phyloP scores from a whole-genome alignment of 2,888 invertebrate genomes.

The Malacosoma neustria region DNA sequence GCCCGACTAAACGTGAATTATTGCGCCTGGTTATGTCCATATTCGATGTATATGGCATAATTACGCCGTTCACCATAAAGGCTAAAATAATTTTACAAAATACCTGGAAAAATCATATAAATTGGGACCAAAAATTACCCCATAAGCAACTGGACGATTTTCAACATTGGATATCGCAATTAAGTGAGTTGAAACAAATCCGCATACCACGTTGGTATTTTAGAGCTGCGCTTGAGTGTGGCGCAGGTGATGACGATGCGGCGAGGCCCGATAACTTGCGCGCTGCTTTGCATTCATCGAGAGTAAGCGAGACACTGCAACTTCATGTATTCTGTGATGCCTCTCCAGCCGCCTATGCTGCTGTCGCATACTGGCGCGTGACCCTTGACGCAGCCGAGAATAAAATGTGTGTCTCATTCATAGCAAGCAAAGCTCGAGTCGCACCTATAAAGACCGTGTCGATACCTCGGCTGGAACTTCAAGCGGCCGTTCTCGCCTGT shows the following conservation, averaged over 20 bases:
- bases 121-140: slow-evolving; percentile 4
- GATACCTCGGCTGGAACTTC: slow-evolving; percentile 11
- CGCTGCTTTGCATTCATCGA: too few relatives aligned
- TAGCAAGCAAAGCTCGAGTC: slow-evolving; percentile 6
- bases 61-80: slow-evolving; percentile 14
- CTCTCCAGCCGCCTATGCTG: slow-evolving; percentile 5
- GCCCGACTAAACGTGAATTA: slow-evolving; percentile 12
- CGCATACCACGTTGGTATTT: slow-evolving; percentile 6
- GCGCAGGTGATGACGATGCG: too few relatives aligned
- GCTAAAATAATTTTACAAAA: slow-evolving; percentile 15
- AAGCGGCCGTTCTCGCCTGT: slow-evolving; percentile 9
- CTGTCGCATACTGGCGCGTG: slow-evolving; percentile 9
- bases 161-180: slow-evolving; percentile 1
- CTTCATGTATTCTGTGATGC: slow-evolving; percentile 2
- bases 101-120: slow-evolving; percentile 6
- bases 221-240: too few relatives aligned
- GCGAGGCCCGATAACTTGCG: too few relatives aligned
- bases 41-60: slow-evolving; percentile 12
- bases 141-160: slow-evolving; percentile 1
- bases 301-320: too few relatives aligned
- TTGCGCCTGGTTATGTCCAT: slow-evolving; percentile 13
- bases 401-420: slow-evolving; percentile 1
- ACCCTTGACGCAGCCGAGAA: background rate
- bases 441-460: slow-evolving; percentile 6
- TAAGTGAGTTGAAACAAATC: background rate